Conservation (phyloP, 2,888 invertebrate genomes). For the Chrysomela aeneicollis region DNA sequence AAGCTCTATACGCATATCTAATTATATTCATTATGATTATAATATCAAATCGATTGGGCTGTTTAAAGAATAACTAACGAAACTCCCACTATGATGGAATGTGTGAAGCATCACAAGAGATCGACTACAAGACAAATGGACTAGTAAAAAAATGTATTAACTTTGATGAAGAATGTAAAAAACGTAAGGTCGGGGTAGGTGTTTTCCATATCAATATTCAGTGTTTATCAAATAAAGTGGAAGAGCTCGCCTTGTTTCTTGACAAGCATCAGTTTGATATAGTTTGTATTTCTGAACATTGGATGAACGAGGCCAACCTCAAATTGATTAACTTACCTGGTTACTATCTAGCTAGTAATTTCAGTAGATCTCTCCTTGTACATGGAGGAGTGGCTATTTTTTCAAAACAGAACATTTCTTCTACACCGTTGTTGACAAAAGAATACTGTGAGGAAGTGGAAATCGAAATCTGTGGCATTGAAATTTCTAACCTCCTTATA, state of each 20-base stretch:
- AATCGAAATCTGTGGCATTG: too few species aligned
- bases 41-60: too few species aligned
- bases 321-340: conserved; percentile 1
- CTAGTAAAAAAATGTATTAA: background rate
- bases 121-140: conserved; percentile 8
- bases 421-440: background rate
- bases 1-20: too few species aligned
- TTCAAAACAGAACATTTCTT: background rate
- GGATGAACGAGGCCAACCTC: background rate
- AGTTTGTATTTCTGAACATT: background rate
- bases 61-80: too few species aligned
- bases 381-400: conserved; percentile 9
- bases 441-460: too few species aligned
- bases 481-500: too few species aligned
- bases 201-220: background rate
- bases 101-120: too few species aligned
- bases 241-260: background rate
- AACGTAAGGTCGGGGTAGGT: background rate
- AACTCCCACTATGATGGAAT: too few species aligned
- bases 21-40: too few species aligned
- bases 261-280: background rate
- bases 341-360: conserved; percentile 2
- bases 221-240: conserved; percentile 2
- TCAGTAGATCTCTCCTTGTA: background rate
- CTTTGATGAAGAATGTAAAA: background rate